These are phyloP conservation scores for Zygaena filipendulae DNA, from an alignment of 2,888 invertebrate species.

Conservation along the genomic window DNA sequence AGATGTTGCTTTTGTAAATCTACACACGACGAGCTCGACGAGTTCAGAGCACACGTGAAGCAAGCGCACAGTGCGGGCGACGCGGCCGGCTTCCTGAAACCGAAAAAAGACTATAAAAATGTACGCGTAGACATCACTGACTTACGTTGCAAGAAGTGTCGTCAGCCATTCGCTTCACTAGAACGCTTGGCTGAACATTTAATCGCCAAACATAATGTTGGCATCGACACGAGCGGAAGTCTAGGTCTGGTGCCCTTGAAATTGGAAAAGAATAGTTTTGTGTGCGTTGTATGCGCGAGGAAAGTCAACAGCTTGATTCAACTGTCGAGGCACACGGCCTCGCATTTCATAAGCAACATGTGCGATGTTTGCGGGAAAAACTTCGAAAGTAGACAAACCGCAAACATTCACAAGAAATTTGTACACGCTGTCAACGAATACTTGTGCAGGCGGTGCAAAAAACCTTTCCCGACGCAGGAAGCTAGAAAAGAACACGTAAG, in stretches of 20 bases:
- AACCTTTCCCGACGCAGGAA: slow-evolving; percentile 16
- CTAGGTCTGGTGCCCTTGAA: slow-evolving; percentile 14
- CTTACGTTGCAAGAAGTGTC: slow-evolving; percentile 14
- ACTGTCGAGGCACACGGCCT: slow-evolving; percentile 15
- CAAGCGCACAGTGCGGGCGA: slow-evolving; percentile 21
- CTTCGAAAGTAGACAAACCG: slow-evolving; percentile 8
- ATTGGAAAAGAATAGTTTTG: slow-evolving; percentile 11
- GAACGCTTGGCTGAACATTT: slow-evolving; percentile 15
- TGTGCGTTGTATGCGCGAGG: slow-evolving; percentile 15
- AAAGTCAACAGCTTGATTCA: slow-evolving; percentile 10
- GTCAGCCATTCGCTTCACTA: slow-evolving; percentile 6
- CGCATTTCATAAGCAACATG: slow-evolving; percentile 15
- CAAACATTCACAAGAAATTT: slow-evolving; percentile 8
- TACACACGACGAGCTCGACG: slow-evolving; percentile 8
- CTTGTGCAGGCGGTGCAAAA: slow-evolving; percentile 13
- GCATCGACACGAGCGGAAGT: slow-evolving; percentile 7
- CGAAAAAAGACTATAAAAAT: no score
- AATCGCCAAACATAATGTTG: slow-evolving; percentile 11
- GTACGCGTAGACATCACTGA: slow-evolving; percentile 21
- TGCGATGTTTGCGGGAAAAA: slow-evolving; percentile 18
- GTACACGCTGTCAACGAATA: slow-evolving; percentile 2
- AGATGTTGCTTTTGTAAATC: slow-evolving; percentile 17
- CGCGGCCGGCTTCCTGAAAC: slow-evolving; percentile 33
- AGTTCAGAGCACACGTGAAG: slow-evolving; percentile 13
- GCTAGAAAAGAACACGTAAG: slow-evolving; percentile 24